Evolutionary conservation across 2,113 vertebrate species (phyloP), one percentile per base, ranked within the genome.

Genomic region (Syngnathus floridae): DNA sequence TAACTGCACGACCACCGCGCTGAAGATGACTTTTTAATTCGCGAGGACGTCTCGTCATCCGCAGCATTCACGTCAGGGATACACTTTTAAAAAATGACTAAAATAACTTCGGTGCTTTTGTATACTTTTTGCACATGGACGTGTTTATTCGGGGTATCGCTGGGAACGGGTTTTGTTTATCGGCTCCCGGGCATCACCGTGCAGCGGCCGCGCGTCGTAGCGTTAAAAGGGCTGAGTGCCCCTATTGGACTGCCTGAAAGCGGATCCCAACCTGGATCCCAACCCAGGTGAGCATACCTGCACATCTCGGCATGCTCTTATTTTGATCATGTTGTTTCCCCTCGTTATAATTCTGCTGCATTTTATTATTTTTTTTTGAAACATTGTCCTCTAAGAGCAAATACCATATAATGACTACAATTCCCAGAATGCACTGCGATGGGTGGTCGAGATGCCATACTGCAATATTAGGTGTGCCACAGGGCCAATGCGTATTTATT

Each of bases 151-250:
- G 62, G 62, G 63, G 48, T 75, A 7, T 81, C 86, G 17, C 22
- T 70, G n/a, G 87, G 77, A 69, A 90, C 88, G 1, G 86, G 89
- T 7, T 88, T 90, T 69, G 70, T 90, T 26, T 90, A 91, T 84
- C 86, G 70, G 67, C 87, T 90, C 65, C 87, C 89, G 4, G 75
- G 78, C 31, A 77, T 89, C 71, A 72, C 79, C 40, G 51, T 90
- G 59, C 86, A 86, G 67, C 83, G 84, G 41, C 88, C 84, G 67
- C 87, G 84, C 61, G 57, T 9, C 38, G 5, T 40, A 41, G 8
- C 9, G 1, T 5, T 16, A 46, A 13, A 46, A 14, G 87, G 86
- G 1, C 85, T 82, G 69, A 83, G 78, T 63, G 65, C 72, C 64
- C 73, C 21, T 70, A 84, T 67, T 1, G 86, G 87, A 76, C 77